Evolutionary conservation across 2,888 invertebrate species (phyloP).

Genomic region (Acronicta leporina): DNA sequence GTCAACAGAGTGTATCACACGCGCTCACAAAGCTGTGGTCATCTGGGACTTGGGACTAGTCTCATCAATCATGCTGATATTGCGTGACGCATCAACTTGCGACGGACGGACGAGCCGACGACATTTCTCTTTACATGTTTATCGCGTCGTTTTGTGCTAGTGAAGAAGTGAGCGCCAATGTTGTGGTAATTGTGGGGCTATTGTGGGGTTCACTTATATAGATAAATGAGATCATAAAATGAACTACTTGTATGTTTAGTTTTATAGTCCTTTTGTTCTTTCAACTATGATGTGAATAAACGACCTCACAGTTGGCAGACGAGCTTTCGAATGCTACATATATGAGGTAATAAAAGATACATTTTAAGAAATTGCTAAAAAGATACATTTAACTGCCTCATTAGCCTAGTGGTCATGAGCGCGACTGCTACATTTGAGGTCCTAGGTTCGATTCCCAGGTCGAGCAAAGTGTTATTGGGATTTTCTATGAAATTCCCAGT

Average conservation of each 20-base stretch:
- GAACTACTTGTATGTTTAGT: too few relatives aligned
- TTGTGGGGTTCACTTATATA: background rate
- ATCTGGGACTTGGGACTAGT: slow-evolving; percentile 61
- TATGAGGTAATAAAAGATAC: too few relatives aligned
- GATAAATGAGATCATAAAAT: background rate
- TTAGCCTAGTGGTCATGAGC: too few relatives aligned
- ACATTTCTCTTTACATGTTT: slow-evolving; percentile 72
- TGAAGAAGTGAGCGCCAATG: slow-evolving; percentile 25
- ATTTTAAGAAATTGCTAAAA: too few relatives aligned
- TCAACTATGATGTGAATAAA: background rate
- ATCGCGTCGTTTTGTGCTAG: slow-evolving; percentile 48
- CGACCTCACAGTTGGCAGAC: too few relatives aligned
- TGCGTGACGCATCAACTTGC: slow-evolving; percentile 81
- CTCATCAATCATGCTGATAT: slow-evolving; percentile 83
- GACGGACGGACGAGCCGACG: slow-evolving; percentile 44
- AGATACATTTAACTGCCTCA: too few relatives aligned
- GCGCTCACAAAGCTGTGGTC: slow-evolving; percentile 59
- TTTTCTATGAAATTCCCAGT: too few relatives aligned
- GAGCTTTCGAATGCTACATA: too few relatives aligned
- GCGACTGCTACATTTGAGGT: too few relatives aligned
- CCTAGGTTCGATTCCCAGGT: too few relatives aligned
- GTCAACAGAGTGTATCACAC: slow-evolving; percentile 56
- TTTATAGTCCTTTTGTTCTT: too few relatives aligned
- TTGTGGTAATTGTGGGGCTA: background rate
- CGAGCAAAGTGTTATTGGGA: too few relatives aligned